phyloP scores from a whole-genome alignment of 2,888 invertebrate genomes.

The Oligia latruncula region DNA sequence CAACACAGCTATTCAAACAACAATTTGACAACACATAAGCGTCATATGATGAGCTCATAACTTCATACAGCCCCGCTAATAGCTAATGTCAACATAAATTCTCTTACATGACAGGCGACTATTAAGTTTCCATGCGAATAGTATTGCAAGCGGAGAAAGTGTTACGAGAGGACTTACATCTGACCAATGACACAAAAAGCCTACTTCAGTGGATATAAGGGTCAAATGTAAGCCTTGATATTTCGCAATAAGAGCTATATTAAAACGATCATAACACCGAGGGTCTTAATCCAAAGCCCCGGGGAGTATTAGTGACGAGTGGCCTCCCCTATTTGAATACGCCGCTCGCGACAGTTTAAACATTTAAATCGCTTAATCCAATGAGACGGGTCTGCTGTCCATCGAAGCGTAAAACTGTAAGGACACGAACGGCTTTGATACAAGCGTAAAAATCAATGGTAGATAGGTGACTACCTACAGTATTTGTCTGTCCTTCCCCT shows the following conservation, averaged over 20 bases:
- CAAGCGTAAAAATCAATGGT: conserved; percentile 39
- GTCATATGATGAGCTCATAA: conserved; percentile 45
- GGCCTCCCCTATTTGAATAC: conserved; percentile 80
- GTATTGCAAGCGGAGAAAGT: conserved; percentile 67
- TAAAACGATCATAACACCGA: conserved; percentile 46
- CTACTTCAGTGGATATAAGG: conserved; percentile 59
- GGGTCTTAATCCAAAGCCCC: conserved; percentile 66
- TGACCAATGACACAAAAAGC: conserved; percentile 67
- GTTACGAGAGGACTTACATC: conserved; percentile 67
- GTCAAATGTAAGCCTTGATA: conserved; percentile 61
- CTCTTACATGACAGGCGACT: conserved; percentile 55
- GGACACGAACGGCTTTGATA: conserved; percentile 64
- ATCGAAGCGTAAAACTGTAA: conserved; percentile 76
- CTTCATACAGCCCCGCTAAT: conserved; percentile 56
- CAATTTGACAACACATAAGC: conserved; percentile 41
- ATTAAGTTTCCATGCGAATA: conserved; percentile 61
- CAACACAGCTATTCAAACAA: conserved; percentile 64
- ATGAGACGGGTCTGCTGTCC: conserved; percentile 81
- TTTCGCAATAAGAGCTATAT: conserved; percentile 67
- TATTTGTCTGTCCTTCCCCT: too few relatives aligned
- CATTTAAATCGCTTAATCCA: conserved; percentile 86
- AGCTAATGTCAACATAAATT: conserved; percentile 64
- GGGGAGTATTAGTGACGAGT: conserved; percentile 76
- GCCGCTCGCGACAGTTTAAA: conserved; percentile 80
- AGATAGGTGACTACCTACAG: too few relatives aligned